Evolutionary conservation across 2,113 vertebrate genomes (phyloP).

Genomic region (Polyodon spathula): DNA sequence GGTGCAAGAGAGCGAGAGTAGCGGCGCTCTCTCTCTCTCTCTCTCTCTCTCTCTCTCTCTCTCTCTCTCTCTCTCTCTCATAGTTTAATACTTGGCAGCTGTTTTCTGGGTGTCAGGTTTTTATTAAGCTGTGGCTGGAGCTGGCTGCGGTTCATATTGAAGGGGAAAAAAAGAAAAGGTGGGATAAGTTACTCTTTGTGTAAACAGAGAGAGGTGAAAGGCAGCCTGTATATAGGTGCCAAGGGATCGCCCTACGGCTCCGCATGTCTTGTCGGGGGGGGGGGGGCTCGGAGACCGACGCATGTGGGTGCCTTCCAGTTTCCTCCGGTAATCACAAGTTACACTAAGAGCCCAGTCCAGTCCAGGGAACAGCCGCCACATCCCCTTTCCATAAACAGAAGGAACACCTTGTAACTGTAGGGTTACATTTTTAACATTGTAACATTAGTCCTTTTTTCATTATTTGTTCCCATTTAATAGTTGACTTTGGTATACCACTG

Average conservation of each 20-base stretch:
- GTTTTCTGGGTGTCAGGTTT: constrained; percentile 44
- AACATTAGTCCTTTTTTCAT: not conserved
- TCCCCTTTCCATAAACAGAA: not conserved
- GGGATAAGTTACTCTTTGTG: constrained; percentile 87
- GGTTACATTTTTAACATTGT: not conserved
- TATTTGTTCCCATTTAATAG: no score
- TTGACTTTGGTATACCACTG: no score
- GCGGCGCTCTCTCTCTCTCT: no score
- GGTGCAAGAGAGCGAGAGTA: no score
- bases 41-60: no score
- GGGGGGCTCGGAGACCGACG: constrained; percentile 44
- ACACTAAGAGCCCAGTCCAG: constrained; percentile 26
- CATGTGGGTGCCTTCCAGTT: constrained; percentile 38
- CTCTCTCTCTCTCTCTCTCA: no score
- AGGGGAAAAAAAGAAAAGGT: constrained; percentile 35
- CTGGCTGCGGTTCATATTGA: constrained; percentile 58
- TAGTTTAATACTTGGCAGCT: constrained; percentile 53
- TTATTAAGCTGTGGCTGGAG: constrained; percentile 65
- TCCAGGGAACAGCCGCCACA: not conserved
- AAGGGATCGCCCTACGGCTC: constrained; percentile 69
- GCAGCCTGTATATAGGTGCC: constrained; percentile 65
- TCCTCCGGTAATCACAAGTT: constrained; percentile 51
- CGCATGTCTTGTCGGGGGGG: constrained; percentile 53
- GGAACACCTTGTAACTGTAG: not conserved
- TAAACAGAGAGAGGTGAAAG: constrained; percentile 76